These are phyloP conservation scores for Diuraphis noxia DNA, from an alignment of 1,140 invertebrate genomes.

Conservation along the genomic window DNA sequence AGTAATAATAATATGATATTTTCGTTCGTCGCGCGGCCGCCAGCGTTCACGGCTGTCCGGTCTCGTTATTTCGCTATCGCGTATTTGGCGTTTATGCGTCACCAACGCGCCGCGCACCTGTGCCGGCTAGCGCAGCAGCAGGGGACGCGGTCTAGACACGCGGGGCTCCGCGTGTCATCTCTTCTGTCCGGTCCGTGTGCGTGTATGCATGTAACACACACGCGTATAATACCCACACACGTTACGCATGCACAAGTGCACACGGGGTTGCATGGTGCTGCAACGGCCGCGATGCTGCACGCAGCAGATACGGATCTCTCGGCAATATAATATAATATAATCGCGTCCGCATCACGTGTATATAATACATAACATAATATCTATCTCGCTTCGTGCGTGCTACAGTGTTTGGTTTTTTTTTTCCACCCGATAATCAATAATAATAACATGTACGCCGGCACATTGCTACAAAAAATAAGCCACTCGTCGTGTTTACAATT, in stretches of 20 bases:
- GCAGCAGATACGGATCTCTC: neutral
- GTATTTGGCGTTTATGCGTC: conserved; percentile 35
- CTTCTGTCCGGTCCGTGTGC: neutral
- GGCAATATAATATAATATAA: neutral
- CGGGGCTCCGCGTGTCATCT: neutral
- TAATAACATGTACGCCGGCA: neutral
- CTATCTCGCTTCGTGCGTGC: neutral
- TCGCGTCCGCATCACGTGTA: neutral
- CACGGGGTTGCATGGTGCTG: neutral
- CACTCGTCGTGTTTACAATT: neutral
- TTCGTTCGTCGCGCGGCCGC: conserved; percentile 6
- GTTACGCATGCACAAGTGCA: conserved; percentile 13
- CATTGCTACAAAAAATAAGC: neutral
- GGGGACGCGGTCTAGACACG: conserved; percentile 26
- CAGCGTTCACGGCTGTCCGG: conserved; percentile 45
- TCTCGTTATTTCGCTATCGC: conserved; percentile 42
- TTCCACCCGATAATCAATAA: neutral
- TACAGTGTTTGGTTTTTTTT: neutral
- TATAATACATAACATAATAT: neutral
- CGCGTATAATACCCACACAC: neutral
- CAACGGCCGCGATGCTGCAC: neutral
- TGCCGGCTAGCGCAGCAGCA: neutral
- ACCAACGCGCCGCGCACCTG: conserved; percentile 27
- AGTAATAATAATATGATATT: neutral
- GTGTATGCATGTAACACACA: neutral